Evolutionary conservation across 1,140 invertebrate genomes (phyloP), one percentile per base, ranked within the genome.

Genomic region (Cecropterus lyciades): DNA sequence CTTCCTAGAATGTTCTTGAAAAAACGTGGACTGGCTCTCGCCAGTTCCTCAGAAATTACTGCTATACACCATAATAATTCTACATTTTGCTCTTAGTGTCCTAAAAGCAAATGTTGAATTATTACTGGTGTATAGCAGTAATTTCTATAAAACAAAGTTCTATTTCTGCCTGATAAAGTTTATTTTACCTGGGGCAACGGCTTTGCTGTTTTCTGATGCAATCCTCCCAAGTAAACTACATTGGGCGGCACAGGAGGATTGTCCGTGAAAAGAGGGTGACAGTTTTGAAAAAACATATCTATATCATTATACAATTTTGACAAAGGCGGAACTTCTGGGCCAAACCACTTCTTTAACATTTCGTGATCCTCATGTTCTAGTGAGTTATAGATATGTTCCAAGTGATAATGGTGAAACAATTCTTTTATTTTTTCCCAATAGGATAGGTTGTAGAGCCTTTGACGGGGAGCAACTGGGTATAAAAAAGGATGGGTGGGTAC

Each of bases 261-360:
- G 24, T 80, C 74, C 11, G 81, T 70, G 67, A 92, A 82, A 4
- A 88, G 68, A 3, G 87, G 88, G 84, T 94, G 87, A 2, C 66
- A 75, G 6, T 76, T 92, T 93, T 10, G 92, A 51, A 63, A 95
- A 90, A 3, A 94, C 68, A 94, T 69, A 3, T 91, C 56, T 9
- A 82, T 71, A 17, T 84, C 77, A 6, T 76, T 66, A 13, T 52
- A 62, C 10, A 85, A 62, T 13, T 77, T 72, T 17, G 16, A 46
- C 9, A 77, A 67, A 0, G 72, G 48, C 11, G 93, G 75, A 6
- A 56, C 56, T 57, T 82, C 75, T 10, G 69, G 10, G 13, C 72
- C 79, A 64, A 93, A 91, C 72, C 80, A 65, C 65, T 24, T 65
- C 14, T 27, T 68, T 0, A 77, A 17, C 46, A 75, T 69, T 43